Conservation (phyloP, 2,888 invertebrate genomes). For the Agonopterix subpropinquella region DNA sequence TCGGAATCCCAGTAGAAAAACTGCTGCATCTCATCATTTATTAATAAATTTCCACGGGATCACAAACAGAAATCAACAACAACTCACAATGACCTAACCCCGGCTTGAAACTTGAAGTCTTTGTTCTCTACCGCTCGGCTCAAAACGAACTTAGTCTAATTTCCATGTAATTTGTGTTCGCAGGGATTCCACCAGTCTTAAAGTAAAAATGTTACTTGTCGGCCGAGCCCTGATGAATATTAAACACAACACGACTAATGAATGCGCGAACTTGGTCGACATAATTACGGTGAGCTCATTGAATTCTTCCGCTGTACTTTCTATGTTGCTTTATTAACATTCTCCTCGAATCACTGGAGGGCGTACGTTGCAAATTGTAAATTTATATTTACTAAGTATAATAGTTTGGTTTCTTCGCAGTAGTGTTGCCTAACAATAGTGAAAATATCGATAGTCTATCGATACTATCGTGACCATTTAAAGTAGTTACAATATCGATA, state of each 20-base stretch:
- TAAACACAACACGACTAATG: slow-evolving; percentile 55
- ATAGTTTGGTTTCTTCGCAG: too few species aligned
- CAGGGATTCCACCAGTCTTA: slow-evolving; percentile 35
- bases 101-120: not conserved
- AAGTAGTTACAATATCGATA: too few species aligned
- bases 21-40: too few species aligned
- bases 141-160: slow-evolving; percentile 38
- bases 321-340: slow-evolving; percentile 44
- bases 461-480: too few species aligned
- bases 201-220: slow-evolving; percentile 15
- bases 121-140: slow-evolving; percentile 11
- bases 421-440: too few species aligned
- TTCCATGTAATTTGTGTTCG: slow-evolving; percentile 57
- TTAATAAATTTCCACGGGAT: too few species aligned
- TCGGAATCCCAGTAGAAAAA: too few species aligned
- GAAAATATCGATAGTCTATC: too few species aligned
- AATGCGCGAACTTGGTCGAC: slow-evolving; percentile 55
- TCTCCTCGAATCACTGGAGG: slow-evolving; percentile 29
- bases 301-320: slow-evolving; percentile 49
- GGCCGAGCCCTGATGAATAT: slow-evolving; percentile 49
- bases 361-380: slow-evolving; percentile 2
- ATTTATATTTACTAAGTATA: too few species aligned
- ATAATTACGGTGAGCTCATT: slow-evolving; percentile 59
- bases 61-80: too few species aligned
- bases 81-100: too few species aligned